Base-by-base conservation (phyloP, 2,797 vertebrate species). In the Cirrhinus mrigala region DNA sequence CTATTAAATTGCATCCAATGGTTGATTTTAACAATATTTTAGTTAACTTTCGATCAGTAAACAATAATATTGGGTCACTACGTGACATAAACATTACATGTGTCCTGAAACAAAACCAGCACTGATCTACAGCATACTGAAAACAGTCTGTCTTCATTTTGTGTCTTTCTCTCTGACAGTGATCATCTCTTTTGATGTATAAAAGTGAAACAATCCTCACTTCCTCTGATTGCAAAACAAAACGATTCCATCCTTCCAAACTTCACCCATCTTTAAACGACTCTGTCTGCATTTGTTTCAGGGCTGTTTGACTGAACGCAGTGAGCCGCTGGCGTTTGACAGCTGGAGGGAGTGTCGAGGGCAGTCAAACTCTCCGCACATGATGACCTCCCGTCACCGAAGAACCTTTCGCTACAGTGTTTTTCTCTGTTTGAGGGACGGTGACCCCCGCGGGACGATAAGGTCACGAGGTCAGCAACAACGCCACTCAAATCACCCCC, bases 341-440 rank as follows among this genome's bases (percentile, higher is more conserved):
- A 84, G 73, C 50, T 78, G 74, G 56, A 83, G 81, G 77, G 82
- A 56, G 60, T 5, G 24, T 29, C 40, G 22, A 84, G 62, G 82
- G 48, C 73, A 66, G 52, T 52, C 44, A 54, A 50, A 68, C 79
- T 81, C 79, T 81, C 79, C 66, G 1, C 64, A 54, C 60, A 69
- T 58, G 60, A 44, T 46, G 73, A 84, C 82, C 82, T 84, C 62
- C 82, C 68, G 82, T 84, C 82, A 78, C 71, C 16, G 11, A 44
- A 1, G 6, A 68, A 52, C 71, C 58, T 40, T 68, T 27, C 24
- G 10, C 48, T 56, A 22, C 52, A 33, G 15, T 15, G 10, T 9
- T 54, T 76, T 40, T 27, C 46, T 37, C 62, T 6, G 6, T 69
- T 54, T 84, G 74, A 77, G 82, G 82, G 62, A 56, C 74, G 50